phyloP scores from a whole-genome alignment of 2,888 invertebrate genomes.

The Eurois occulta region DNA sequence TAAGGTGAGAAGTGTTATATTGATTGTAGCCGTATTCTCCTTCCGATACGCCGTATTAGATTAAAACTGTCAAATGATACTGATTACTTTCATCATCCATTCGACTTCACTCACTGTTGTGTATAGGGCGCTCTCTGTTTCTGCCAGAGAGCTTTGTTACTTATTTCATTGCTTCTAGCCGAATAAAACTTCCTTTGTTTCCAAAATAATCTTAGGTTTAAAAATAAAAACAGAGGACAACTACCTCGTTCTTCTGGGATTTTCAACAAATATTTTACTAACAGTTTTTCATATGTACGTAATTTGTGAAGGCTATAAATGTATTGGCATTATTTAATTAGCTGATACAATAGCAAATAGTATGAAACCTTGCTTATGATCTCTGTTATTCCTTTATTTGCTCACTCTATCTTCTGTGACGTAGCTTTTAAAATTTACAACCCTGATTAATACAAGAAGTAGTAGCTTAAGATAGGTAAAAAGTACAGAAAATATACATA shows the following conservation, averaged over 20 bases:
- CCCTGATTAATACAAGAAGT: conserved; percentile 69
- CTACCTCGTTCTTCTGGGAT: conserved; percentile 26
- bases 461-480: conserved; percentile 56
- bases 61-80: background rate
- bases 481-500: conserved; percentile 44
- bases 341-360: conserved; percentile 68
- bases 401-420: conserved; percentile 73
- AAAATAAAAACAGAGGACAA: conserved; percentile 12
- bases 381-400: conserved; percentile 70
- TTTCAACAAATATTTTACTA: conserved; percentile 49
- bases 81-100: background rate
- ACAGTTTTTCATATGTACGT: conserved; percentile 41
- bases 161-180: background rate
- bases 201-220: background rate
- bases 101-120: background rate
- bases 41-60: background rate
- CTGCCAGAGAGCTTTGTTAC: background rate
- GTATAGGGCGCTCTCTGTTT: background rate
- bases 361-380: conserved; percentile 70
- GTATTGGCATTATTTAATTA: conserved; percentile 59
- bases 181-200: background rate
- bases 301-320: conserved; percentile 63
- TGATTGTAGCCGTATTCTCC: background rate
- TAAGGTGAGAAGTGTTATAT: conserved; percentile 76
- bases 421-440: conserved; percentile 81